Percentiles rank a stretch among this genome's conserved stretches.
phyloP scores from a whole-genome alignment of 2,797 vertebrate species.

The Cyprinella venusta region DNA sequence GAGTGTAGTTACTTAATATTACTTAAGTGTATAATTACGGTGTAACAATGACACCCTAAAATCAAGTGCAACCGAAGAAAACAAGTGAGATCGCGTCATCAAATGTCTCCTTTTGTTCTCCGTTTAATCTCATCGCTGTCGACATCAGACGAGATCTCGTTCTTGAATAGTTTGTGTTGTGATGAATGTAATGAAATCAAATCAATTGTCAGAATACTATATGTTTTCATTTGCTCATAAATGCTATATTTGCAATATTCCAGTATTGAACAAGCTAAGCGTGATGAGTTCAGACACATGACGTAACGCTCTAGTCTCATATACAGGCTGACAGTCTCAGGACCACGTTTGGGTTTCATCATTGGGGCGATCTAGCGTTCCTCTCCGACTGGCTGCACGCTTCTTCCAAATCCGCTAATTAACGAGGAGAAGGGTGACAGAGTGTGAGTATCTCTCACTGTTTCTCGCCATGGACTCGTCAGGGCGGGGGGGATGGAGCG shows the following conservation, averaged over 20 bases:
- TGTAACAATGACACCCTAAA: no score
- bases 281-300: not conserved
- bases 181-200: no score
- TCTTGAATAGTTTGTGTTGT: not conserved
- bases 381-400: not conserved
- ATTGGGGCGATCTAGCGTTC: conserved; percentile 14
- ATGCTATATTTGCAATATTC: no score
- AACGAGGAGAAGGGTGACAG: conserved; percentile 48
- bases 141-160: not conserved
- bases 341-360: conserved; percentile 30
- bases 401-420: conserved; percentile 50
- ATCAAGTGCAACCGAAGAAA: no score
- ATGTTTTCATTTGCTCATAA: no score
- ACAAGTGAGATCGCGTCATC: not conserved
- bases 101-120: not conserved
- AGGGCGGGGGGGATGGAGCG: not conserved
- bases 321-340: not conserved
- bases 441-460: conserved; percentile 57
- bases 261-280: no score
- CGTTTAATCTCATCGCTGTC: not conserved
- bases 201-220: not conserved
- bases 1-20: no score
- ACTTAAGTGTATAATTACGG: no score
- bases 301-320: conserved; percentile 9
- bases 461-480: conserved; percentile 58